Base-by-base conservation (phyloP, 2,797 vertebrate species). In the Diceros bicornis region DNA sequence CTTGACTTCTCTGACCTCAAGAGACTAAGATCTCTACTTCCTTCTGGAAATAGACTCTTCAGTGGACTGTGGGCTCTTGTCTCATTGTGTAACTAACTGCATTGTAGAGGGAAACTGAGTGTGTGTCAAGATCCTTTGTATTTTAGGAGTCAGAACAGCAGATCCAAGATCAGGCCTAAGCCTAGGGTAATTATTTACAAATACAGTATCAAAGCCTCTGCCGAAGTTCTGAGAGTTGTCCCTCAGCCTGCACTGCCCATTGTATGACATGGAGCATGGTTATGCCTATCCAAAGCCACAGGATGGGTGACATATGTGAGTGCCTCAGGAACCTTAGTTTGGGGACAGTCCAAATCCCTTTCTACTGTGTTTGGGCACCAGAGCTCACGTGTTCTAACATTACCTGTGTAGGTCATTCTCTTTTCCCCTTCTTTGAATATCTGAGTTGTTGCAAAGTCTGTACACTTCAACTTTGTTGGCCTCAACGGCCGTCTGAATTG, bases 381-480 rank as follows among this genome's bases (percentile, higher is more conserved):
- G 57, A 77, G 29, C 6, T 81, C 29, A 29, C 7, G 18, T 62
- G 12, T 83, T 72, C 7, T 59, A 23, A 72, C 5, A 44, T 64
- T 57, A 74, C 8, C 10, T 89, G 2, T 85, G 47, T 61, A 68
- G 34, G 41, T 1, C 61, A 79, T 47, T 64, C 5, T 68, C 32
- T 68, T 57, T 84, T 61, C 20, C 13, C 23, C 5, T 75, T 47
- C 50, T 84, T 84, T 81, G n/a, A 16, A n/a, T 89, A 34, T 61
- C 34, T 64, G 47, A 93, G n/a, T 82, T 72, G 10, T 66, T 91
- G 4, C 23, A 83, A 94, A 59, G 21, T 94, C 32, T 64, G 8
- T 55, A 23, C 1, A 68, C 44, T 23, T 95, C 29, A 71, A 87
- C 21, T 27, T 44, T 77, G 1, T 74, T 93, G 57, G 72, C 21